Percentiles rank a stretch among this genome's conserved stretches.
phyloP scores from a whole-genome alignment of 2,888 invertebrate genomes.

The Drosophila sordidula region DNA sequence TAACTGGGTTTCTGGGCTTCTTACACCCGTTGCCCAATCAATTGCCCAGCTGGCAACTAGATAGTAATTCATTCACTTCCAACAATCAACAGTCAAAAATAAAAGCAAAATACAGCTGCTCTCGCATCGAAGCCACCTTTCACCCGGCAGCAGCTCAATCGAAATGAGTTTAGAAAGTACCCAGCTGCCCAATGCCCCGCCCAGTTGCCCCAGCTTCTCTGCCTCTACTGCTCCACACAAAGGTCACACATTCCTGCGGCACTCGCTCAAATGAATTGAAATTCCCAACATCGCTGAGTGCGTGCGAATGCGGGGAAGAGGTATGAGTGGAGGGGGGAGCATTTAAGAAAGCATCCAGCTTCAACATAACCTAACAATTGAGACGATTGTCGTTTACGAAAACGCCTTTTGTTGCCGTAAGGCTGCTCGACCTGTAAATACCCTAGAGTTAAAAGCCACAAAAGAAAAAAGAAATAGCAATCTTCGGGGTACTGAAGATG shows the following conservation, averaged over 20 bases:
- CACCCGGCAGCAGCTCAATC: conserved; percentile 35
- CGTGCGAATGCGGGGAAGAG: background rate
- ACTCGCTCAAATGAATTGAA: conserved; percentile 31
- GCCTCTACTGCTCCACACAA: conserved; percentile 2
- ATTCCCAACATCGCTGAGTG: conserved; percentile 31
- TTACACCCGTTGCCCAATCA: conserved; percentile 20
- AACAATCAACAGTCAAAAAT: conserved; percentile 19
- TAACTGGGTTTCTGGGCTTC: background rate
- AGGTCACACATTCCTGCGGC: conserved; percentile 49
- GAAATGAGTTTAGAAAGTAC: conserved; percentile 3
- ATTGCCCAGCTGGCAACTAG: conserved; percentile 33
- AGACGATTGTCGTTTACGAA: conserved; percentile 6
- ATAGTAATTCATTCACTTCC: conserved; percentile 40
- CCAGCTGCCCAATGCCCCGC: background rate
- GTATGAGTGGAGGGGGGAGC: background rate
- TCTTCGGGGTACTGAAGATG: background rate
- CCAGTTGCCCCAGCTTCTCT: background rate
- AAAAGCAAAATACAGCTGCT: background rate
- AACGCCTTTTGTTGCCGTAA: background rate
- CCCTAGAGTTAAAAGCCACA: background rate
- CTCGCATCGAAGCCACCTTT: conserved; percentile 38
- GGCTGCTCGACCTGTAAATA: background rate
- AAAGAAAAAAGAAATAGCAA: too few relatives aligned
- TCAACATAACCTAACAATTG: conserved; percentile 9
- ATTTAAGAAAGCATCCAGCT: conserved; percentile 17